A percentile compares a stretch with the other conserved stretches of the same genome.
phyloP scores from a whole-genome alignment of 2,888 invertebrate species.

The Miltochrista miniata region DNA sequence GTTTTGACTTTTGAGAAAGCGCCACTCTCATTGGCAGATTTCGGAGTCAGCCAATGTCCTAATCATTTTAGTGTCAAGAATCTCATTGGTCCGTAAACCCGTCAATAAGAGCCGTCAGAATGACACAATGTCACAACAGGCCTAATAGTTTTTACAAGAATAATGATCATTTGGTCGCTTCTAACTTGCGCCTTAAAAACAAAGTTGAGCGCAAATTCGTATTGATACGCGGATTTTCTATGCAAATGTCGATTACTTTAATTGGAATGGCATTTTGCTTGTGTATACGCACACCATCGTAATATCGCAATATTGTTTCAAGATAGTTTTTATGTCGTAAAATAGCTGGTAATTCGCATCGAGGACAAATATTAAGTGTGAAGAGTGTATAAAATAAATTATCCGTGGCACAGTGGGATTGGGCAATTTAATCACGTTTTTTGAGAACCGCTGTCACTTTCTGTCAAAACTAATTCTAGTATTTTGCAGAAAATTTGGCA shows the following conservation, averaged over 20 bases:
- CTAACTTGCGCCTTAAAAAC: constrained; percentile 36
- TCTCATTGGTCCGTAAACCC: too few species aligned
- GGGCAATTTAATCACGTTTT: constrained; percentile 13
- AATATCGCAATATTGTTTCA: constrained; percentile 38
- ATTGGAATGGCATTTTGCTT: constrained; percentile 56
- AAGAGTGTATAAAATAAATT: constrained; percentile 29
- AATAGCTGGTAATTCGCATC: constrained; percentile 32
- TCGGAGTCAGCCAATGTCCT: too few species aligned
- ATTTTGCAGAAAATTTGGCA: not conserved
- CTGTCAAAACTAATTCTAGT: not conserved
- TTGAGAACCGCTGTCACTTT: constrained; percentile 5
- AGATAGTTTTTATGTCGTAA: constrained; percentile 36
- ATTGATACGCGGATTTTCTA: constrained; percentile 57
- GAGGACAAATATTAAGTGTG: constrained; percentile 39
- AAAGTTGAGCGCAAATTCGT: constrained; percentile 39
- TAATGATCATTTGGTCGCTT: not conserved
- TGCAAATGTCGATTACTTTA: constrained; percentile 59
- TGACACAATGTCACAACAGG: too few species aligned
- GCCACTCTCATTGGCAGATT: too few species aligned
- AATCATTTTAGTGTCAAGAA: too few species aligned
- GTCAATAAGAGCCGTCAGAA: too few species aligned
- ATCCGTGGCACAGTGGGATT: constrained; percentile 20
- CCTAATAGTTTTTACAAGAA: not conserved
- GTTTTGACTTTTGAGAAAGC: too few species aligned
- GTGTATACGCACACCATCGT: constrained; percentile 28